phyloP scores from a whole-genome alignment of 2,797 vertebrate species.

The Sebastes cheni region DNA sequence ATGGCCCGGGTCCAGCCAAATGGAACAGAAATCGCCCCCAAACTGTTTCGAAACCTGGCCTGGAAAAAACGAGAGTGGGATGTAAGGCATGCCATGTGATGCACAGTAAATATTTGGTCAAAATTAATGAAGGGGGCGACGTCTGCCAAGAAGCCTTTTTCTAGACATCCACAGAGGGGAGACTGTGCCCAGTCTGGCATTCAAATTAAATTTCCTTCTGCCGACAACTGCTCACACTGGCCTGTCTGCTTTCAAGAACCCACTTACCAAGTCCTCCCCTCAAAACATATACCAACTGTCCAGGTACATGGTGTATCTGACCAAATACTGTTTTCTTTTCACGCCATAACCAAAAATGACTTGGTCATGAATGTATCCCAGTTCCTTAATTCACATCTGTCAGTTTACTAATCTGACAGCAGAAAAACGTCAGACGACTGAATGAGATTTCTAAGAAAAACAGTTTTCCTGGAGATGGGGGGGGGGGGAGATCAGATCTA shows the following conservation, averaged over 20 bases:
- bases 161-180: slow-evolving; percentile 70
- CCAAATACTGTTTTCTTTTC: slow-evolving; percentile 25
- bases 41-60: slow-evolving; percentile 67
- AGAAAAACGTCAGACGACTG: slow-evolving; percentile 33
- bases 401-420: slow-evolving; percentile 23
- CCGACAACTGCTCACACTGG: slow-evolving; percentile 69
- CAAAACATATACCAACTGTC: slow-evolving; percentile 53
- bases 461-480: slow-evolving; percentile 25
- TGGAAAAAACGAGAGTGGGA: slow-evolving; percentile 72
- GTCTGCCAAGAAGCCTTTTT: slow-evolving; percentile 75
- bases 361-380: slow-evolving; percentile 21
- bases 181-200: slow-evolving; percentile 75
- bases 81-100: slow-evolving; percentile 71
- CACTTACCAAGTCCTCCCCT: slow-evolving; percentile 58
- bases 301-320: slow-evolving; percentile 55
- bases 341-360: slow-evolving; percentile 16
- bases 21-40: slow-evolving; percentile 69
- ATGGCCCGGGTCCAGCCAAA: slow-evolving; percentile 65
- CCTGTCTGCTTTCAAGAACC: slow-evolving; percentile 63
- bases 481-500: background rate
- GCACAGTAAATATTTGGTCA: slow-evolving; percentile 82
- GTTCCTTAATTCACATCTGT: slow-evolving; percentile 25
- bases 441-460: slow-evolving; percentile 17
- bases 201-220: slow-evolving; percentile 77
- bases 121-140: slow-evolving; percentile 78